A percentile compares a stretch with the other conserved stretches of the same genome.
These are phyloP conservation scores for Apantesis nais DNA, from an alignment of 2,888 invertebrate species.

Conservation along the genomic window DNA sequence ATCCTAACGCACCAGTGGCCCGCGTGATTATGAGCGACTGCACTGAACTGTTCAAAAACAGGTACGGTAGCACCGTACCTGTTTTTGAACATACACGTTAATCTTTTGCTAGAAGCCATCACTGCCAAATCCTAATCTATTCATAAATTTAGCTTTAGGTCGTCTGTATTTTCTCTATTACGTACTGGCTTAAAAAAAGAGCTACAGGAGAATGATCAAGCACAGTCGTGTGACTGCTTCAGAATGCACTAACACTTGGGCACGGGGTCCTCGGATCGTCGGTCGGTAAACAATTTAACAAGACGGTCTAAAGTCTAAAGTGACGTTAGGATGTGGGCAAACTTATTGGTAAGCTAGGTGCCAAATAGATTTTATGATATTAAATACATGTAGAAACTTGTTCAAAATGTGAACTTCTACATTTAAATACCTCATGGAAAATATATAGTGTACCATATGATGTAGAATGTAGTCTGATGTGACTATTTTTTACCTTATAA, in stretches of 20 bases:
- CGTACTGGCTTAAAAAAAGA: neutral
- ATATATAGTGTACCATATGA: conserved; percentile 25
- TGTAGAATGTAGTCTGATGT: conserved; percentile 10
- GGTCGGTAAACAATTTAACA: neutral
- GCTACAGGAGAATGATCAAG: neutral
- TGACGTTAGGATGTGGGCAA: conserved; percentile 30
- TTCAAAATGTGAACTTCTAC: conserved; percentile 25
- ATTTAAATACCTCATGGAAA: conserved; percentile 39
- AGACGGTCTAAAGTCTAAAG: conserved; percentile 6
- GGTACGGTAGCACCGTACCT: neutral
- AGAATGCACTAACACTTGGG: too few species aligned
- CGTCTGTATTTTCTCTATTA: neutral
- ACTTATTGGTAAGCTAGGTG: conserved; percentile 29
- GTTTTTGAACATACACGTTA: neutral
- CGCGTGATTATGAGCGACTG: neutral
- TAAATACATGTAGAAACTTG: conserved; percentile 29
- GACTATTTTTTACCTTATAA: conserved; percentile 18
- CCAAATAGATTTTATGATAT: conserved; percentile 30
- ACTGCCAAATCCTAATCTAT: neutral
- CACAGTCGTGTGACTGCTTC: too few species aligned
- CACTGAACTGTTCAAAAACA: too few species aligned
- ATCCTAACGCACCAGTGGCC: neutral
- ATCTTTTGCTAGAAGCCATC: neutral
- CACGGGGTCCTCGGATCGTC: too few species aligned
- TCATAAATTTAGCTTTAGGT: neutral